Conservation (phyloP, 1,140 invertebrate species). For the Hestina assimilis region DNA sequence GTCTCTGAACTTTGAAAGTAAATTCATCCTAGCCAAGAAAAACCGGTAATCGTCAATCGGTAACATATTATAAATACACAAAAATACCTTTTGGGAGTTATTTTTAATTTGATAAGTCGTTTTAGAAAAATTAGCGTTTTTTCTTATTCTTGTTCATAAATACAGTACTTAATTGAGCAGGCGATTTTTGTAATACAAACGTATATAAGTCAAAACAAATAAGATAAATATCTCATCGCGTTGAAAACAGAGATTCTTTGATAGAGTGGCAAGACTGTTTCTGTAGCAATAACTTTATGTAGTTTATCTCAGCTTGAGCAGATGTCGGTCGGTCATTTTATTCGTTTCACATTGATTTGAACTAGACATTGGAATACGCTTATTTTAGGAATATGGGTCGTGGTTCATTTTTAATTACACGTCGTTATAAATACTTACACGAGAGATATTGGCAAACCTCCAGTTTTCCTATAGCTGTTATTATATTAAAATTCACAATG, state of each 20-base stretch:
- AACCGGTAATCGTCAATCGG: no score
- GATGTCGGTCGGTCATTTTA: conserved; percentile 1
- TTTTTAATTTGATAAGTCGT: no score
- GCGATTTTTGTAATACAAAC: no score
- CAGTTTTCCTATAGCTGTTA: conserved; percentile 7
- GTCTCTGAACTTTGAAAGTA: no score
- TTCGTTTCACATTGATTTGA: conserved; percentile 36
- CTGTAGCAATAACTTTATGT: conserved; percentile 2
- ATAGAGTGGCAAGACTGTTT: conserved; percentile 7
- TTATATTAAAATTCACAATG: background rate
- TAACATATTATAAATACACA: no score
- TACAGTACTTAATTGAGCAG: no score
- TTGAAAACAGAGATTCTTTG: background rate
- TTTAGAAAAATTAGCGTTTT: no score
- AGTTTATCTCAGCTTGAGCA: conserved; percentile 8
- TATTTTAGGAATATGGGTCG: conserved; percentile 51
- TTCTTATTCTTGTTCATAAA: no score
- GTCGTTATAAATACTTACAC: conserved; percentile 10
- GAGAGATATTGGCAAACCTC: conserved; percentile 19
- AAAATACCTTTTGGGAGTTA: no score
- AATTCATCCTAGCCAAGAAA: no score
- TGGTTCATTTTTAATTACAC: conserved; percentile 22
- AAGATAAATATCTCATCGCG: background rate
- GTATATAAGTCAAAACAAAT: no score
- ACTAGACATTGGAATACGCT: conserved; percentile 61